These are phyloP conservation scores for Tapirus terrestris DNA, from an alignment of 2,113 vertebrate species.

Conservation along the genomic window DNA sequence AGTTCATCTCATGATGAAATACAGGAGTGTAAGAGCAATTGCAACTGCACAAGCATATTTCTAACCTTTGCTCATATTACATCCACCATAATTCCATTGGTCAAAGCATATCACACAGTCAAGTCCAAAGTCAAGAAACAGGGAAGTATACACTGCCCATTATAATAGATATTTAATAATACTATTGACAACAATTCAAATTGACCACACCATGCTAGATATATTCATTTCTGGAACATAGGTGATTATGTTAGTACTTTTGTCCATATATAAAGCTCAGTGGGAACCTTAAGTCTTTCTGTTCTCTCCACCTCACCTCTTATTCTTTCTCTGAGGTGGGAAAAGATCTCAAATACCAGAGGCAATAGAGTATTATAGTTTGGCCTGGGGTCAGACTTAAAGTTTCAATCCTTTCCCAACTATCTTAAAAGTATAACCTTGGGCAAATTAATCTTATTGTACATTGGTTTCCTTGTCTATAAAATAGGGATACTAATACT, in stretches of 20 bases:
- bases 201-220: not conserved
- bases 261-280: not conserved
- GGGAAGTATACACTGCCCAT: not conserved
- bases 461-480: not conserved
- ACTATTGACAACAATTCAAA: not conserved
- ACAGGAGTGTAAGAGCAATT: not conserved
- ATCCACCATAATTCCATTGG: not conserved
- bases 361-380: not conserved
- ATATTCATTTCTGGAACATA: not conserved
- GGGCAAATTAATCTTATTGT: slow-evolving; percentile 7
- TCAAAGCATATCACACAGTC: not conserved
- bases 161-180: not conserved
- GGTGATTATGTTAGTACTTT: not conserved
- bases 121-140: slow-evolving; percentile 25
- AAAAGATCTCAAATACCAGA: not conserved
- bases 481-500: not conserved
- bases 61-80: not conserved
- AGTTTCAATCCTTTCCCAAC: not conserved
- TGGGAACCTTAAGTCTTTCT: not conserved
- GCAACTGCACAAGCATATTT: not conserved
- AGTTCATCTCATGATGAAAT: not conserved
- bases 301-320: not conserved
- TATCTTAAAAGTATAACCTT: not conserved
- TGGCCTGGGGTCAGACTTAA: not conserved
- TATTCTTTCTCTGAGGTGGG: not conserved